Conservation (phyloP, 2,888 invertebrate species). For the Drosophila antonietae region DNA sequence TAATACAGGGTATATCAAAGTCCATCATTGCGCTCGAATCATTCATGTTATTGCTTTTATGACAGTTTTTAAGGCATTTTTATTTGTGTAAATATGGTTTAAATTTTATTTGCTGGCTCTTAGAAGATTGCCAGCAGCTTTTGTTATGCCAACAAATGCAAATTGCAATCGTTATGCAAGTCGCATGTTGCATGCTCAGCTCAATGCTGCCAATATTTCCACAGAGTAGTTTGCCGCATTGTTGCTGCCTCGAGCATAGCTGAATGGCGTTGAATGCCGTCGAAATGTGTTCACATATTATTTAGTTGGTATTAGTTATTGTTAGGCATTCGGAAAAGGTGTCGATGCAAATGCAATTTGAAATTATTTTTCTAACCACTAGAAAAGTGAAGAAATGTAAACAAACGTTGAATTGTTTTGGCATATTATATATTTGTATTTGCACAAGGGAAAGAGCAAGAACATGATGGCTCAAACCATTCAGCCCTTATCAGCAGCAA, state of each 20-base stretch:
- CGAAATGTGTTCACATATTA: conserved; percentile 15
- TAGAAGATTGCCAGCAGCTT: conserved; percentile 50
- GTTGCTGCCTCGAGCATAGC: conserved; percentile 12
- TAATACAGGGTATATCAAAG: background rate
- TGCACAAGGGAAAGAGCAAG: background rate
- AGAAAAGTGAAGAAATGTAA: background rate
- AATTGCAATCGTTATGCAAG: conserved; percentile 62
- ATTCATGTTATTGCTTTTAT: conserved; percentile 26
- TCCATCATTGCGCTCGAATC: background rate
- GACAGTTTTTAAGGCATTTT: conserved; percentile 63
- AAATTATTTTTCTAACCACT: background rate
- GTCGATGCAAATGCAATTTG: conserved; percentile 10
- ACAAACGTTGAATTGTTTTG: background rate
- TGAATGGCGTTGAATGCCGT: background rate
- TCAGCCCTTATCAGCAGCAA: background rate
- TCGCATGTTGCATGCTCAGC: conserved; percentile 30
- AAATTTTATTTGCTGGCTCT: conserved; percentile 58
- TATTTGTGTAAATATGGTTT: conserved; percentile 60
- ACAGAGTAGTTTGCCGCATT: conserved; percentile 24
- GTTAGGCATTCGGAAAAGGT: too few relatives aligned
- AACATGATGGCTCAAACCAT: background rate
- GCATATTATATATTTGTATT: background rate
- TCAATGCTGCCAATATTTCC: conserved; percentile 19
- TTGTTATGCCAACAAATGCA: conserved; percentile 52
- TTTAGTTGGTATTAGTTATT: conserved; percentile 19